Percentiles rank a stretch among this genome's conserved stretches.
phyloP scores from a whole-genome alignment of 2,888 invertebrate species.

The Meteorus cinctellus region DNA sequence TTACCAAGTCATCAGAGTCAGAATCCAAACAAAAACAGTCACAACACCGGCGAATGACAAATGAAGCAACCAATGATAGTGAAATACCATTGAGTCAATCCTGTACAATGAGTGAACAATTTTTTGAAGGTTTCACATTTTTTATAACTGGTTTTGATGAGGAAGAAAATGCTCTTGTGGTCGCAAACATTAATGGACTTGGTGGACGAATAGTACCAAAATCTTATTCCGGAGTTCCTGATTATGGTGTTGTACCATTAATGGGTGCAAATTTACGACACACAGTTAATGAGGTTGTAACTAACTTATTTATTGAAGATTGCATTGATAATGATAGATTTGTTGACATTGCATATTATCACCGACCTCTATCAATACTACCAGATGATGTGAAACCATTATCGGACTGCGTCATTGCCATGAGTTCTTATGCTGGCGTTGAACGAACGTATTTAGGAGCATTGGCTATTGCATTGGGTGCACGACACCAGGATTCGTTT shows the following conservation, averaged over 20 bases:
- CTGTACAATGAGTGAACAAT: slow-evolving; percentile 53
- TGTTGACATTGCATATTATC: slow-evolving; percentile 81
- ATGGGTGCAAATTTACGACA: slow-evolving; percentile 73
- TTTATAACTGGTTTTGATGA: slow-evolving; percentile 74
- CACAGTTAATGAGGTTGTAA: slow-evolving; percentile 79
- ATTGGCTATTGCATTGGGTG: slow-evolving; percentile 83
- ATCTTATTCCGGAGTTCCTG: slow-evolving; percentile 76
- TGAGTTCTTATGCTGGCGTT: slow-evolving; percentile 84
- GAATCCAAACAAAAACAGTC: slow-evolving; percentile 12
- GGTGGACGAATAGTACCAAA: slow-evolving; percentile 76
- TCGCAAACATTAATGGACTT: slow-evolving; percentile 75
- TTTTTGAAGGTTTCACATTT: slow-evolving; percentile 66
- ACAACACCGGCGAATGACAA: slow-evolving; percentile 20
- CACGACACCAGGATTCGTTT: slow-evolving; percentile 81
- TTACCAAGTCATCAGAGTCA: slow-evolving; percentile 26
- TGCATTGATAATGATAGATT: slow-evolving; percentile 78
- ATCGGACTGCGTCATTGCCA: slow-evolving; percentile 82
- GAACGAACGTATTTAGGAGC: slow-evolving; percentile 84
- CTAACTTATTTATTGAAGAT: slow-evolving; percentile 83
- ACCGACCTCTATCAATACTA: slow-evolving; percentile 78
- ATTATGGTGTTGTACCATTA: slow-evolving; percentile 80
- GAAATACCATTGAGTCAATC: slow-evolving; percentile 63
- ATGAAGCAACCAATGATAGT: slow-evolving; percentile 55
- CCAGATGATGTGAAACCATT: slow-evolving; percentile 76
- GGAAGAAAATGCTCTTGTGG: slow-evolving; percentile 71